phyloP scores from a whole-genome alignment of 1,140 invertebrate genomes.

The Asbolus verrucosus region DNA sequence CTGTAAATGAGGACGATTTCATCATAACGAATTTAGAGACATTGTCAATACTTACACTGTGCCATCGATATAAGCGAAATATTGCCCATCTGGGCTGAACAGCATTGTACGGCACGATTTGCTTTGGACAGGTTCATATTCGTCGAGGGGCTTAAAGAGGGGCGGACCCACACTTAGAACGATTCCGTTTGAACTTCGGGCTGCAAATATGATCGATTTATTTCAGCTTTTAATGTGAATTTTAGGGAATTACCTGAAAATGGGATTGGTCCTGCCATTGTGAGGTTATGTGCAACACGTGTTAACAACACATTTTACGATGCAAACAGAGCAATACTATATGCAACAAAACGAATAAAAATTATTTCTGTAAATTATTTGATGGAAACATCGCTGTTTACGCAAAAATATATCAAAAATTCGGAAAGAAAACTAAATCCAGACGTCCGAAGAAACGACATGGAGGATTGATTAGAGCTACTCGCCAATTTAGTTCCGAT shows the following conservation, averaged over 20 bases:
- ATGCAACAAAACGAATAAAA: too few species aligned
- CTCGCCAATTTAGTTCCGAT: too few species aligned
- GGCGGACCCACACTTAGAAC: slow-evolving; percentile 57
- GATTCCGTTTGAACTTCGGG: slow-evolving; percentile 61
- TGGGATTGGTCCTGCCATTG: slow-evolving; percentile 53
- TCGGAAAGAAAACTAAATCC: too few species aligned
- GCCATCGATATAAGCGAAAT: slow-evolving; percentile 77
- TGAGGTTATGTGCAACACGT: slow-evolving; percentile 57
- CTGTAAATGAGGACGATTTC: slow-evolving; percentile 64
- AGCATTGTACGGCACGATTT: slow-evolving; percentile 74
- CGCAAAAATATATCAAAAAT: too few species aligned
- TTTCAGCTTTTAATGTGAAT: too few species aligned
- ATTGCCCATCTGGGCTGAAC: slow-evolving; percentile 76
- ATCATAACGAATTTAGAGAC: too few species aligned
- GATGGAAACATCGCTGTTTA: too few species aligned
- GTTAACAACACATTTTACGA: slow-evolving; percentile 50
- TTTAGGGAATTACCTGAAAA: slow-evolving; percentile 59
- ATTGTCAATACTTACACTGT: slow-evolving; percentile 61
- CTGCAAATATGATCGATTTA: slow-evolving; percentile 54
- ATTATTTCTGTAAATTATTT: too few species aligned
- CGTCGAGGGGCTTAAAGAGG: slow-evolving; percentile 56
- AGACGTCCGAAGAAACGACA: too few species aligned
- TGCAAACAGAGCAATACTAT: not conserved
- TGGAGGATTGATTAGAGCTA: too few species aligned
- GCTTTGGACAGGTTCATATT: slow-evolving; percentile 73